Conservation (phyloP, 53 echinoderm and acorn worm genomes). For the Echinarachnius parma region DNA sequence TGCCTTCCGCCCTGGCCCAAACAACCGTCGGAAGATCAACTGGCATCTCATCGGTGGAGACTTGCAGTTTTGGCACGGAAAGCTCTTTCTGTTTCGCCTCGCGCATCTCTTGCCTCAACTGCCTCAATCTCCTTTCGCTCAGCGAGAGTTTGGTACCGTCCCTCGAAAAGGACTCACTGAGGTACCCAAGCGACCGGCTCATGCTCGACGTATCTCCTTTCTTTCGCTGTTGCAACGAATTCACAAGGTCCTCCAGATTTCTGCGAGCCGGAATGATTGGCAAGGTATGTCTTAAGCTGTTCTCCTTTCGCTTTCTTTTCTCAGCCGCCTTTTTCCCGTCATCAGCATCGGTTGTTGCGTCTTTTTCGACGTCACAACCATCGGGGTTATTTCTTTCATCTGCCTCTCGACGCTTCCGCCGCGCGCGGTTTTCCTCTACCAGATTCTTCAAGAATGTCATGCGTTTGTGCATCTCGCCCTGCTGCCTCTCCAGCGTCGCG, state of each 20-base stretch:
- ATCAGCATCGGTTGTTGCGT: constrained; percentile 1
- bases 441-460: constrained; percentile 71
- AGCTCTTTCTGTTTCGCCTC: constrained; percentile 26
- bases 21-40: neutral
- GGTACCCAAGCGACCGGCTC: constrained; percentile 59
- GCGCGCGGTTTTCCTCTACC: constrained; percentile 59
- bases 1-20: constrained; percentile 3
- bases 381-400: too few relatives aligned
- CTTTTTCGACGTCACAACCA: too few relatives aligned
- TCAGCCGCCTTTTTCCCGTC: neutral
- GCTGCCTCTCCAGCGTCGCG: constrained; percentile 64
- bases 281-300: constrained; percentile 30
- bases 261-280: constrained; percentile 41
- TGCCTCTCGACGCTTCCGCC: constrained; percentile 32
- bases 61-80: constrained; percentile 11
- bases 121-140: constrained; percentile 41
- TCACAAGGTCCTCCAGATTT: constrained; percentile 49
- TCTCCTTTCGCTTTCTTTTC: constrained; percentile 22
- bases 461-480: constrained; percentile 63
- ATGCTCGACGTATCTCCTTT: constrained; percentile 35
- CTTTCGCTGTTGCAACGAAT: constrained; percentile 58
- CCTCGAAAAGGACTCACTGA: constrained; percentile 44
- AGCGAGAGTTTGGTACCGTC: constrained; percentile 19
- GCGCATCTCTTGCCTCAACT: constrained; percentile 30
- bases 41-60: neutral